Conservation (phyloP, 2,797 vertebrate species). For the Halcyon badia region DNA sequence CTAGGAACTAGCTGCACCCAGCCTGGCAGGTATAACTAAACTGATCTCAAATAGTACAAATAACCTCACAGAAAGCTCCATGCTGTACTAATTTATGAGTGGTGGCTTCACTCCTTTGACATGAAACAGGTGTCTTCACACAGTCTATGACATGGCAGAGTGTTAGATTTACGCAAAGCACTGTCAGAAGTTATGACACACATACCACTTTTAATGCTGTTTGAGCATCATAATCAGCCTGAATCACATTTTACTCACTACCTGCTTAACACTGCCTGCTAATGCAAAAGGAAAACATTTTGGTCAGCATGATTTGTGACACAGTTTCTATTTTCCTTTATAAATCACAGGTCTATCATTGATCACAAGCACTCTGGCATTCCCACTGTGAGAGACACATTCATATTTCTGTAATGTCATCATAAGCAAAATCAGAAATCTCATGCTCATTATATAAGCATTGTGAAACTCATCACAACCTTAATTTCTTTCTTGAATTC, state of each 20-base stretch:
- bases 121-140: background rate
- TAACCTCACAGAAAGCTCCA: background rate
- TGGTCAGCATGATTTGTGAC: background rate
- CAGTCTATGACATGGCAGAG: background rate
- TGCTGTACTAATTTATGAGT: background rate
- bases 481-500: background rate
- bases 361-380: accelerated
- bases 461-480: background rate
- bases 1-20: background rate
- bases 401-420: background rate
- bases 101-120: background rate
- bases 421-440: background rate
- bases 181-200: background rate
- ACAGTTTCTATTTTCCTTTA: background rate
- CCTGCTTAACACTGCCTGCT: background rate
- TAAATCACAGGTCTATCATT: background rate
- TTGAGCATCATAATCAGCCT: accelerated
- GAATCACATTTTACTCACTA: background rate
- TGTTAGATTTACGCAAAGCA: background rate
- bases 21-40: background rate
- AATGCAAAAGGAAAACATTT: background rate
- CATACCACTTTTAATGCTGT: accelerated
- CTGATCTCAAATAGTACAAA: background rate
- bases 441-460: background rate
- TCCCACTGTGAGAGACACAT: background rate